phyloP scores from a whole-genome alignment of 92 coral and sea anemone species.

The Desmophyllum pertusum region DNA sequence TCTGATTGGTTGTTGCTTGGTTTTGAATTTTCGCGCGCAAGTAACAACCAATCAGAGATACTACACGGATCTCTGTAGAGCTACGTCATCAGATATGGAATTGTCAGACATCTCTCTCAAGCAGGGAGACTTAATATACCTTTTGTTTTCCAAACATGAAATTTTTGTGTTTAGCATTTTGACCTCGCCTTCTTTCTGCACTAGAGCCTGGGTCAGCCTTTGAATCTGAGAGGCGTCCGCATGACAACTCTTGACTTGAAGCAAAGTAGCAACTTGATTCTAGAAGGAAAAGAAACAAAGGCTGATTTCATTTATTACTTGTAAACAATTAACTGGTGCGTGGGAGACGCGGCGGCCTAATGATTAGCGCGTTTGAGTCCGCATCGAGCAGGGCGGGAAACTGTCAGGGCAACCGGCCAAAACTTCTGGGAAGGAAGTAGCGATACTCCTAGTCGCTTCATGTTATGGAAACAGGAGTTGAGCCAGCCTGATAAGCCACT shows the following conservation, averaged over 20 bases:
- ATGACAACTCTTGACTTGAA: conserved; percentile 83
- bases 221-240: conserved; percentile 92
- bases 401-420: too few relatives aligned
- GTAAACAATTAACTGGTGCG: too few relatives aligned
- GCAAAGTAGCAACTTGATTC: conserved; percentile 90
- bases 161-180: conserved; percentile 82
- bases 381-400: too few relatives aligned
- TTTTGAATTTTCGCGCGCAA: not conserved
- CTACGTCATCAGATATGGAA: too few relatives aligned
- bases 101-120: too few relatives aligned
- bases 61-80: not conserved
- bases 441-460: too few relatives aligned
- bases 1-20: not conserved
- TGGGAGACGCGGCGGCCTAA: too few relatives aligned
- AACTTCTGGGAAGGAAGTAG: too few relatives aligned
- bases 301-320: not conserved
- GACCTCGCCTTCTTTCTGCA: conserved; percentile 88
- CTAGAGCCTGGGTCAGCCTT: conserved; percentile 80
- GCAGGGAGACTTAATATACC: conserved; percentile 32
- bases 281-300: not conserved
- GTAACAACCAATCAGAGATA: not conserved
- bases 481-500: too few relatives aligned
- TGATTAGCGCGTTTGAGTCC: too few relatives aligned
- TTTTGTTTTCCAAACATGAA: conserved; percentile 71
- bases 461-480: too few relatives aligned